These are phyloP conservation scores for Yponomeuta sedellus DNA, from an alignment of 2,888 invertebrate species.

Conservation along the genomic window DNA sequence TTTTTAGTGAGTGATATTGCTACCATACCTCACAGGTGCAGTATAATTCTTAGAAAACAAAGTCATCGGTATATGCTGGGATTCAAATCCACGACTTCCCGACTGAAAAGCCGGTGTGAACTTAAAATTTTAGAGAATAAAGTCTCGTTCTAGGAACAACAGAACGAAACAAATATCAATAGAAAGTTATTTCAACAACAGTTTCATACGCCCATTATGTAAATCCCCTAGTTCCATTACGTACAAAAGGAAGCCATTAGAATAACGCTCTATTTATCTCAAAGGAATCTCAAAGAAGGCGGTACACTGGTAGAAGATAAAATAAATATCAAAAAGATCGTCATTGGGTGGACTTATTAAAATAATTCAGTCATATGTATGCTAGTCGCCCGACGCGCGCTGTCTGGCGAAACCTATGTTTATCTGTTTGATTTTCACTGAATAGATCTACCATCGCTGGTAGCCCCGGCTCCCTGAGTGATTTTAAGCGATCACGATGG, in stretches of 20 bases:
- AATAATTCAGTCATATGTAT: conserved; percentile 58
- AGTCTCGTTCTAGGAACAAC: too few relatives aligned
- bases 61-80: too few relatives aligned
- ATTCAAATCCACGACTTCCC: too few relatives aligned
- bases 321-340: conserved; percentile 8
- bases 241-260: not conserved
- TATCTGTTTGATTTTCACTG: not conserved
- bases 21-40: too few relatives aligned
- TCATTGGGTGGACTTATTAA: conserved; percentile 30
- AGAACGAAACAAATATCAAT: too few relatives aligned
- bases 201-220: not conserved
- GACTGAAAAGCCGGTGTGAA: too few relatives aligned
- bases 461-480: too few relatives aligned
- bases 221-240: not conserved
- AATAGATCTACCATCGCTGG: too few relatives aligned
- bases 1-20: too few relatives aligned
- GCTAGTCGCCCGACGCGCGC: conserved; percentile 24
- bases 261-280: conserved; percentile 1
- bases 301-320: not conserved
- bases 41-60: too few relatives aligned
- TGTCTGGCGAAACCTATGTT: not conserved
- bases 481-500: too few relatives aligned
- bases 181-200: not conserved
- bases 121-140: too few relatives aligned
- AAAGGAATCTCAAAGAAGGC: not conserved